Conservation (phyloP, 2,113 vertebrate genomes). For the Corvus cornix region DNA sequence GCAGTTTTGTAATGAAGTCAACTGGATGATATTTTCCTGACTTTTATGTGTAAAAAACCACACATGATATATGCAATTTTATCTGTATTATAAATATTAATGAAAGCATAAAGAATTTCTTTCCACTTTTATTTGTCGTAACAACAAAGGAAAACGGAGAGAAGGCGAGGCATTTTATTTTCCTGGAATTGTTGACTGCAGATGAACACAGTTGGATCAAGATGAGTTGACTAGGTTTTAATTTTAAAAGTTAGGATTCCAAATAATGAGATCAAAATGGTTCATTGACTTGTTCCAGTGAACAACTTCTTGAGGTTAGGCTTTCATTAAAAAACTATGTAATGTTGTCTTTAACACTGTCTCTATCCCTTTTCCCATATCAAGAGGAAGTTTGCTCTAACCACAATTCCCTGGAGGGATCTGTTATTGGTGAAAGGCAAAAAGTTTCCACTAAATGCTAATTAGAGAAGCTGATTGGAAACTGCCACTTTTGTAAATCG, state of each 20-base stretch:
- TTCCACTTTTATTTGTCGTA: background rate
- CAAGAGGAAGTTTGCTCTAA: background rate
- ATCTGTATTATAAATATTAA: background rate
- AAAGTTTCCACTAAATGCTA: background rate
- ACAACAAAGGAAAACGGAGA: background rate
- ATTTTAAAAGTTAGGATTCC: slow-evolving; percentile 18
- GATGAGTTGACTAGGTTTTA: background rate
- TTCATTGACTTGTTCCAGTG: slow-evolving; percentile 16
- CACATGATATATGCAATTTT: background rate
- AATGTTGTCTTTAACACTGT: background rate
- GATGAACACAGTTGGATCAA: background rate
- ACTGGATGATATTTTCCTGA: background rate
- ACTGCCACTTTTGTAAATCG: background rate
- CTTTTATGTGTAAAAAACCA: background rate
- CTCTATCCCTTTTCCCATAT: background rate
- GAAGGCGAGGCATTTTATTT: background rate
- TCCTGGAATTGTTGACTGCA: background rate
- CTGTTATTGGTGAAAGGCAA: background rate
- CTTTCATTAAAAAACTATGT: background rate
- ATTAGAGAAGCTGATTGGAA: background rate
- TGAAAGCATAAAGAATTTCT: background rate
- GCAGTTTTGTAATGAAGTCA: background rate
- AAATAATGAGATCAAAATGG: slow-evolving; percentile 34
- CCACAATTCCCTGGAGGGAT: background rate
- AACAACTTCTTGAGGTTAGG: background rate